These are phyloP conservation scores for Sebastiscus albofasciatus DNA, from an alignment of 2,797 vertebrate species.

Conservation along the genomic window DNA sequence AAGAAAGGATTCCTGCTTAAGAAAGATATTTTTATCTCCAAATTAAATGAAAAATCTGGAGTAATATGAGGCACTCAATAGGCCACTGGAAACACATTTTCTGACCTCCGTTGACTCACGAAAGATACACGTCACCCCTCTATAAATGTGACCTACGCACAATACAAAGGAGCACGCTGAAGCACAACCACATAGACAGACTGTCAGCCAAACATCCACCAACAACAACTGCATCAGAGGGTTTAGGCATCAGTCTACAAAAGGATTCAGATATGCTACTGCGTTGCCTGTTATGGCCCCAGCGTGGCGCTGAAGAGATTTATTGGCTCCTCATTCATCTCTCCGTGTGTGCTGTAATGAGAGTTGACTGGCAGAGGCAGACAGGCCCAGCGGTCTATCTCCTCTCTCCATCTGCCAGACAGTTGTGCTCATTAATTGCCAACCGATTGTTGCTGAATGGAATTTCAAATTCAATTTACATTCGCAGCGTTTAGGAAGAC, in stretches of 20 bases:
- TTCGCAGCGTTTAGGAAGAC: not conserved
- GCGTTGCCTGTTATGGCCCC: not conserved
- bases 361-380: not conserved
- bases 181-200: not conserved
- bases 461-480: slow-evolving; percentile 20
- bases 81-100: not conserved
- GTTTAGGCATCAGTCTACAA: not conserved
- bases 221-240: not conserved
- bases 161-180: not conserved
- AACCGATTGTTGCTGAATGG: not conserved
- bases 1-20: not conserved
- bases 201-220: not conserved
- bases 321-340: slow-evolving; percentile 16
- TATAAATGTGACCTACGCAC: not conserved
- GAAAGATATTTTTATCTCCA: not conserved
- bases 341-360: slow-evolving; percentile 3
- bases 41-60: not conserved
- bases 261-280: not conserved
- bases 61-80: not conserved
- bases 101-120: not conserved
- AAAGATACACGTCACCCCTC: not conserved
- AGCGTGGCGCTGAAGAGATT: not conserved
- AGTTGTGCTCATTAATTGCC: slow-evolving; percentile 10
- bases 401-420: slow-evolving; percentile 21
- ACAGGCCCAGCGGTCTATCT: not conserved